Evolutionary conservation across 2,113 vertebrate genomes (phyloP).

Genomic region (Tragelaphus imberbis): DNA sequence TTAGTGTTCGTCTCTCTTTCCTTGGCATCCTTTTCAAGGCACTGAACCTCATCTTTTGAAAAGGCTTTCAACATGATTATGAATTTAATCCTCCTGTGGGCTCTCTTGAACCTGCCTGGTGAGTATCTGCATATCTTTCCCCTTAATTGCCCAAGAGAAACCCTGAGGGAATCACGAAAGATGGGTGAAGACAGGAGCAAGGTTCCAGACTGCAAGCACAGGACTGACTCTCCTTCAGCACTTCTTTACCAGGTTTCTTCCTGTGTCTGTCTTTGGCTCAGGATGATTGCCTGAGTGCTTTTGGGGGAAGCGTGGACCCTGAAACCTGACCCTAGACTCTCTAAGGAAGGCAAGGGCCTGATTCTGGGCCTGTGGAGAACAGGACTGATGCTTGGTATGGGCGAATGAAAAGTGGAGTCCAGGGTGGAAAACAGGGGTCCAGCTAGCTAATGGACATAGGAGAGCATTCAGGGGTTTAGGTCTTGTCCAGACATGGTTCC

Average conservation of each 20-base stretch:
- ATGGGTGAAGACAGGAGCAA: background rate
- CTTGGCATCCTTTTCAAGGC: background rate
- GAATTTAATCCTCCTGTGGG: constrained; percentile 19
- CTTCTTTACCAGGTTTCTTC: background rate
- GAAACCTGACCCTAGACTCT: background rate
- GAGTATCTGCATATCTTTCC: background rate
- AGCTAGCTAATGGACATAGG: background rate
- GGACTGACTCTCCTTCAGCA: background rate
- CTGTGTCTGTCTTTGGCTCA: background rate
- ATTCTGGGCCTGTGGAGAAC: background rate
- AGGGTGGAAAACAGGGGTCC: background rate
- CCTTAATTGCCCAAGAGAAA: background rate
- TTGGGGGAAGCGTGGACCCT: background rate
- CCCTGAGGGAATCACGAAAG: background rate
- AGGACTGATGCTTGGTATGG: background rate
- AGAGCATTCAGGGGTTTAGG: background rate
- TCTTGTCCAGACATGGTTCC: background rate
- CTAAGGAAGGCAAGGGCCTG: background rate
- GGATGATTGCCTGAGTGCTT: background rate
- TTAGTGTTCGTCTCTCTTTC: background rate
- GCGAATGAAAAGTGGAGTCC: too few relatives aligned
- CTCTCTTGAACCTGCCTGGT: constrained; percentile 38
- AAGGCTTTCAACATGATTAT: background rate
- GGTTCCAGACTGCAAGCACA: background rate
- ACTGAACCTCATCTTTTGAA: background rate